phyloP scores from a whole-genome alignment of 2,888 invertebrate species.

The Drosophila rubida region DNA sequence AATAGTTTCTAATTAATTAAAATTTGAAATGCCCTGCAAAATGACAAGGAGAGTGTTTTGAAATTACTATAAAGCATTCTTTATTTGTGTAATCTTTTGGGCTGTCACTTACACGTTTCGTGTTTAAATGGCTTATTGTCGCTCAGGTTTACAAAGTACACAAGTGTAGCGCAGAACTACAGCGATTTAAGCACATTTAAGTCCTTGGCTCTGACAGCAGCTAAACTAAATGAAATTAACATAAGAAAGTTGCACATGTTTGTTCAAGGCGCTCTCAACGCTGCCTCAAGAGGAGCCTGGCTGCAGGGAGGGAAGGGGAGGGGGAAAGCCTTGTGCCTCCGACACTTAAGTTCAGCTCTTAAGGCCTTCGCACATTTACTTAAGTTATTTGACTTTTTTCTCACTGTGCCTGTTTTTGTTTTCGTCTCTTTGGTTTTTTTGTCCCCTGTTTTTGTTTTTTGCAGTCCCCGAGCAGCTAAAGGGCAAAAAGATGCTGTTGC shows the following conservation, averaged over 20 bases:
- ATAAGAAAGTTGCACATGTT: constrained; percentile 36
- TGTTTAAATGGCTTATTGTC: neutral
- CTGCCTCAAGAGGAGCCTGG: too few species aligned
- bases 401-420: constrained; percentile 15
- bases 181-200: constrained; percentile 9
- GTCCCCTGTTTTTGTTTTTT: constrained; percentile 31
- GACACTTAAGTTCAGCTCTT: constrained; percentile 61
- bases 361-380: constrained; percentile 71
- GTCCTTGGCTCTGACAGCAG: neutral
- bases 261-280: constrained; percentile 35
- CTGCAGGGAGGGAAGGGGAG: too few species aligned
- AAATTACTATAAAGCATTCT: too few species aligned
- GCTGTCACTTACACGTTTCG: neutral
- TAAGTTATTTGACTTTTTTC: constrained; percentile 73
- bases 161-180: neutral
- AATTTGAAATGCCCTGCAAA: too few species aligned
- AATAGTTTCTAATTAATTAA: too few species aligned
- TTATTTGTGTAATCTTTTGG: too few species aligned
- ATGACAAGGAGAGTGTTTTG: too few species aligned
- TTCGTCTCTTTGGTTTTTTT: constrained; percentile 10
- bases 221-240: constrained; percentile 41
- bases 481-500: constrained; percentile 57
- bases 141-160: neutral
- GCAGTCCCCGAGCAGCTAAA: constrained; percentile 65
- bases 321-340: constrained; percentile 13